Evolutionary conservation across 2,888 invertebrate species (phyloP).

Genomic region (Trisateles emortualis): DNA sequence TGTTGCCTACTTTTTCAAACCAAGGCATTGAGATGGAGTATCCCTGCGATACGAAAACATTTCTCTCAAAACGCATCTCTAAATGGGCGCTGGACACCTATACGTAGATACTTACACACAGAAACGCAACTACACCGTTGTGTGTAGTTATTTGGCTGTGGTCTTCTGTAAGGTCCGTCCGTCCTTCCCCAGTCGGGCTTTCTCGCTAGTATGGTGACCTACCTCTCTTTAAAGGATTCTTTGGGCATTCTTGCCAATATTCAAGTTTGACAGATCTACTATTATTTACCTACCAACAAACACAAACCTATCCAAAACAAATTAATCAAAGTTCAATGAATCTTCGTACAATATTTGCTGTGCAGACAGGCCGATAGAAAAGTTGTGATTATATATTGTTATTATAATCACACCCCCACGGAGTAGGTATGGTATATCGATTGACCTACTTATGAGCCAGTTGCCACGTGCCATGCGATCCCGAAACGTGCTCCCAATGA

Average conservation of each 20-base stretch:
- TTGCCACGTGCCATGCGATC: slow-evolving; percentile 20
- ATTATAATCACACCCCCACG: slow-evolving; percentile 58
- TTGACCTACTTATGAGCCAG: slow-evolving; percentile 68
- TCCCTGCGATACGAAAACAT: too few relatives aligned
- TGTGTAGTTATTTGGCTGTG: too few relatives aligned
- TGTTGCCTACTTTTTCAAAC: too few relatives aligned
- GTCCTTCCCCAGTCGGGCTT: too few relatives aligned
- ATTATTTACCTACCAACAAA: slow-evolving; percentile 15
- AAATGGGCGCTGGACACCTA: too few relatives aligned
- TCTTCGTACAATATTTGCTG: slow-evolving; percentile 29
- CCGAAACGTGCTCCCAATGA: slow-evolving; percentile 13
- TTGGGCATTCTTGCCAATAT: not conserved
- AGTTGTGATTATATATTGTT: slow-evolving; percentile 57
- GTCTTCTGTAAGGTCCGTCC: too few relatives aligned
- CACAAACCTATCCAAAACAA: slow-evolving; percentile 17
- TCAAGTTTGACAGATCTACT: not conserved
- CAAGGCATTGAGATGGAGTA: too few relatives aligned
- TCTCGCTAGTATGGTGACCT: too few relatives aligned
- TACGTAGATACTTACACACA: too few relatives aligned
- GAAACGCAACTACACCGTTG: too few relatives aligned
- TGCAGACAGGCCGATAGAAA: slow-evolving; percentile 41
- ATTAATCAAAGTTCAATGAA: slow-evolving; percentile 27
- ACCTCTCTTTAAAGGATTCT: too few relatives aligned
- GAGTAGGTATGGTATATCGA: slow-evolving; percentile 62
- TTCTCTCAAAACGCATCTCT: too few relatives aligned